Conservation (phyloP, 2,888 invertebrate genomes). For the Priocnemis perturbator region DNA sequence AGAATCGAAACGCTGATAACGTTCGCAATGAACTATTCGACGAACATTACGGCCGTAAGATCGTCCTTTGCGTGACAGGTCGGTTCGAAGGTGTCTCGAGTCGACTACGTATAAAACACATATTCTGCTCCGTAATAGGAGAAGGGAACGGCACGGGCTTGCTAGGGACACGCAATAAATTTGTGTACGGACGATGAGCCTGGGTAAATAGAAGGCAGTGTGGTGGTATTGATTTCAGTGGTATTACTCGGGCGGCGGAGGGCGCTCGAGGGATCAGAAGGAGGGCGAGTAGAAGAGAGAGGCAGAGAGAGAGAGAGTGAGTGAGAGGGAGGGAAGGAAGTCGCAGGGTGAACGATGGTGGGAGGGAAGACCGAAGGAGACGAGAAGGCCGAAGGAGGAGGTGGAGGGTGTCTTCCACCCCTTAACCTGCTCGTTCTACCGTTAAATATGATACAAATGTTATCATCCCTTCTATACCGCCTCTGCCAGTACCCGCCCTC, state of each 20-base stretch:
- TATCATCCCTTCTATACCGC: conserved; percentile 71
- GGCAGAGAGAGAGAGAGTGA: conserved; percentile 10
- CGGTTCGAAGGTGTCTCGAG: too few species aligned
- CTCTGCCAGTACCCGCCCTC: conserved; percentile 19
- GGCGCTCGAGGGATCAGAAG: conserved; percentile 30
- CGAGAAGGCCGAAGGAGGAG: conserved; percentile 14
- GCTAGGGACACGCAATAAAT: conserved; percentile 65
- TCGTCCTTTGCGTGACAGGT: too few species aligned
- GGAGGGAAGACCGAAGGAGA: background rate
- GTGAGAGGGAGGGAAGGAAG: conserved; percentile 17
- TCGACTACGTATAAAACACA: too few species aligned
- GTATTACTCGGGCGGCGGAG: conserved; percentile 61
- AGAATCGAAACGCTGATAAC: too few species aligned
- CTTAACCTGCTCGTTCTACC: conserved; percentile 70
- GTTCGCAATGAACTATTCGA: too few species aligned
- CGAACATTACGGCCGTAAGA: too few species aligned
- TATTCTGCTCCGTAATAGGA: background rate
- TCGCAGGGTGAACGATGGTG: too few species aligned
- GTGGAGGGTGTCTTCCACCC: conserved; percentile 60
- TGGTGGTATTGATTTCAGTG: conserved; percentile 69
- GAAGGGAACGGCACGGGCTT: conserved; percentile 26
- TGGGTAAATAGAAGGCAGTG: conserved; percentile 65
- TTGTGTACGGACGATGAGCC: conserved; percentile 68
- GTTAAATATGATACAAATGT: conserved; percentile 74
- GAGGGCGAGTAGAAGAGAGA: background rate